Evolutionary conservation across 2,113 vertebrate genomes (phyloP).

Genomic region (Hiodon alosoides): DNA sequence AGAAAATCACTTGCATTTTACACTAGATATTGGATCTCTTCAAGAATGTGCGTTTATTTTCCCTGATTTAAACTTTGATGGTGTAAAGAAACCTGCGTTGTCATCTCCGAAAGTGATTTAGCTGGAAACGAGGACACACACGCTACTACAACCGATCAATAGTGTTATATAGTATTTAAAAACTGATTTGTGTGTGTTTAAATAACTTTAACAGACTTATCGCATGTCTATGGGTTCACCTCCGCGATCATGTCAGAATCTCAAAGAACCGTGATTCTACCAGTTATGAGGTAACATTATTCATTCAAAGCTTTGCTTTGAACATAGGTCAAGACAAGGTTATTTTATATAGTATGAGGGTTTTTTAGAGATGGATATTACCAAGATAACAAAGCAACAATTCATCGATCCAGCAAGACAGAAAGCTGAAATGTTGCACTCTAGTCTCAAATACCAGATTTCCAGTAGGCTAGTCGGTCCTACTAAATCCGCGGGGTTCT

Average conservation of each 20-base stretch:
- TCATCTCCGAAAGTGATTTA: too few relatives aligned
- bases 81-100: too few relatives aligned
- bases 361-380: conserved; percentile 19
- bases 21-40: too few relatives aligned
- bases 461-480: background rate
- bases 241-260: conserved; percentile 5
- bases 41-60: too few relatives aligned
- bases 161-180: too few relatives aligned
- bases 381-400: conserved; percentile 15
- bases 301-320: conserved; percentile 23
- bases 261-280: conserved; percentile 11
- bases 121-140: background rate
- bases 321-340: conserved; percentile 29
- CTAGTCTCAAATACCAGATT: background rate
- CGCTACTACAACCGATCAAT: background rate
- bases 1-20: too few relatives aligned
- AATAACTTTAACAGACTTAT: background rate
- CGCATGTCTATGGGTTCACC: conserved; percentile 13
- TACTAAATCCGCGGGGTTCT: background rate
- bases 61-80: too few relatives aligned
- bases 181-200: background rate
- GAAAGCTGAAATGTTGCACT: conserved; percentile 4
- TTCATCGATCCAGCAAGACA: background rate
- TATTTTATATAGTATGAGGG: conserved; percentile 13
- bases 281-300: conserved; percentile 19